phyloP scores from a whole-genome alignment of 2,113 vertebrate species.

The Phrynosoma blainvillii region DNA sequence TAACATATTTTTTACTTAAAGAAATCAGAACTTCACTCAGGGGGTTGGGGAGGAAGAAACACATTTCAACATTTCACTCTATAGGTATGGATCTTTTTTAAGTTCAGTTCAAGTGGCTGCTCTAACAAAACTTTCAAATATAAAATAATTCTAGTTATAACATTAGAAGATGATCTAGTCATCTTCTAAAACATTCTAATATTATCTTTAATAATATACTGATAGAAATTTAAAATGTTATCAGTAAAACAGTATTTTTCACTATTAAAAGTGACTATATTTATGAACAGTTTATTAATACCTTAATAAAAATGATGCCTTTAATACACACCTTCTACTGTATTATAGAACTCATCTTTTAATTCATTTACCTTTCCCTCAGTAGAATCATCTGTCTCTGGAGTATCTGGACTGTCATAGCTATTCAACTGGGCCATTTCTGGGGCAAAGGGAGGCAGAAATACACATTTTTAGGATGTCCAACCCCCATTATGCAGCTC shows the following conservation, averaged over 20 bases:
- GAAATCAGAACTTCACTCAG: neutral
- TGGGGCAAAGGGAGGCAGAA: constrained; percentile 69
- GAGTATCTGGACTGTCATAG: constrained; percentile 93
- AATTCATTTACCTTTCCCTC: constrained; percentile 81
- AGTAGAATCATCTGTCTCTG: constrained; percentile 91
- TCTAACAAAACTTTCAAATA: neutral
- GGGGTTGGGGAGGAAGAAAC: neutral
- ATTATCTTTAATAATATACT: neutral
- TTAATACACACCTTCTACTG: constrained; percentile 33
- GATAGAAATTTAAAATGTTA: neutral
- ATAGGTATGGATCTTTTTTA: neutral
- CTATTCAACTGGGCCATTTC: constrained; percentile 98
- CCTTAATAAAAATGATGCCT: neutral
- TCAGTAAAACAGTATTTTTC: neutral
- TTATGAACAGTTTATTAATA: neutral
- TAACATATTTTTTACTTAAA: neutral
- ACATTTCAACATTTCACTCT: neutral
- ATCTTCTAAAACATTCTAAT: neutral
- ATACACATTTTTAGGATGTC: constrained; percentile 44
- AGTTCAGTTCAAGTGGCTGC: neutral
- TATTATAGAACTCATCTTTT: constrained; percentile 52
- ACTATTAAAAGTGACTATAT: neutral
- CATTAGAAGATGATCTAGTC: neutral
- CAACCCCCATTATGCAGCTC: neutral
- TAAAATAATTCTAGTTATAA: neutral